Evolutionary conservation across 2,113 vertebrate genomes (phyloP).

Genomic region (Sinocyclocheilus maitianheensis): DNA sequence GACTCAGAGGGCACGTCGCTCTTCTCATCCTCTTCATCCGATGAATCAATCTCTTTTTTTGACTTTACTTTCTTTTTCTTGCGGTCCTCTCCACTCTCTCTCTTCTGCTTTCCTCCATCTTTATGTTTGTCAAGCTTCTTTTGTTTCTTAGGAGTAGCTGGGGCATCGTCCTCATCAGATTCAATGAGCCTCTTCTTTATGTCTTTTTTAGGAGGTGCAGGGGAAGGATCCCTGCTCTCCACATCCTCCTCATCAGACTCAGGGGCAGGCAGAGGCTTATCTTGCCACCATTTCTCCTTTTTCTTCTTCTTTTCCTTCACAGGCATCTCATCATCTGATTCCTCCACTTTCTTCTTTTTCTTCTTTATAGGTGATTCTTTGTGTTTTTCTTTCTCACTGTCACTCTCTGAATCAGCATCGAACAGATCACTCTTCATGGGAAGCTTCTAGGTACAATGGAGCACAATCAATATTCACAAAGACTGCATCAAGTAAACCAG

Average conservation of each 20-base stretch:
- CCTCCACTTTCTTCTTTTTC: conserved; percentile 73
- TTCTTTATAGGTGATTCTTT: conserved; percentile 80
- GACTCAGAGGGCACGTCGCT: conserved; percentile 68
- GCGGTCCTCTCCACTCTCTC: conserved; percentile 73
- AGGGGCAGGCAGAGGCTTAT: conserved; percentile 81
- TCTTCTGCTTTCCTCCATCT: conserved; percentile 79
- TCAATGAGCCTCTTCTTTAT: conserved; percentile 75
- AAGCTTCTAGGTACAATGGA: conserved; percentile 71
- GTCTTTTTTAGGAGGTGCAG: conserved; percentile 76
- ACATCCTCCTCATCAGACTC: conserved; percentile 80
- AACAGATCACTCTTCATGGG: conserved; percentile 86
- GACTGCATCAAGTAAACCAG: background rate
- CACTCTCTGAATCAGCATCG: conserved; percentile 88
- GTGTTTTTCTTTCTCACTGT: conserved; percentile 81
- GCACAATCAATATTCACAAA: background rate
- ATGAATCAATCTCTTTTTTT: conserved; percentile 65
- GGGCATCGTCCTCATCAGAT: conserved; percentile 64
- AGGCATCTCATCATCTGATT: conserved; percentile 71
- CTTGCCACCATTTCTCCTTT: conserved; percentile 79
- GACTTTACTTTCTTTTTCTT: conserved; percentile 74
- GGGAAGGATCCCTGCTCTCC: conserved; percentile 65
- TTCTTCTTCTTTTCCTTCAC: conserved; percentile 76
- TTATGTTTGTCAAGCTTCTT: conserved; percentile 85
- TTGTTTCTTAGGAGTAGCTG: conserved; percentile 83
- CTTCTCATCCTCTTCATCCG: conserved; percentile 73